phyloP scores from a whole-genome alignment of 1,140 invertebrate genomes.

The Drosophila triauraria region DNA sequence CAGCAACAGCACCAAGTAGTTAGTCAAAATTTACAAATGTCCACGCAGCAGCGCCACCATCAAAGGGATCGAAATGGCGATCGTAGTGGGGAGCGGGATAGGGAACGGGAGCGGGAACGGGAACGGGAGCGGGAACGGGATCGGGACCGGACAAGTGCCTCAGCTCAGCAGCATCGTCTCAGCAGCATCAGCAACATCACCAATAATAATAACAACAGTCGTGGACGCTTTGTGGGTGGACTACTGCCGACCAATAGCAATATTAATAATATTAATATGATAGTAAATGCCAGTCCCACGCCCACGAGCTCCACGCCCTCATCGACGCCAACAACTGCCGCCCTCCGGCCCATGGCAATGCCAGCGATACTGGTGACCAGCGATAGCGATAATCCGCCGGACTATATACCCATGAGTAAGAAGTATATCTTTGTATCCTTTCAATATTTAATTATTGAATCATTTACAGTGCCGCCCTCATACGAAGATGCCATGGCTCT shows the following conservation, averaged over 20 bases:
- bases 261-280: conserved; percentile 59
- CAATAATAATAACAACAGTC: conserved; percentile 49
- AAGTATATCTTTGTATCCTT: not conserved
- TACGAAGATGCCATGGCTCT: conserved; percentile 84
- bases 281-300: conserved; percentile 47
- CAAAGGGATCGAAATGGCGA: conserved; percentile 16
- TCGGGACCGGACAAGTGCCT: conserved; percentile 29
- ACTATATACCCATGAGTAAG: conserved; percentile 83
- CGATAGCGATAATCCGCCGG: conserved; percentile 81
- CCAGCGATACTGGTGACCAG: conserved; percentile 76
- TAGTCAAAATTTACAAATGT: conserved; percentile 79
- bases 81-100: not conserved
- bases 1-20: conserved; percentile 80
- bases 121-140: conserved; percentile 11
- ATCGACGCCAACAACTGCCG: conserved; percentile 74
- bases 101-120: not conserved
- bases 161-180: conserved; percentile 46
- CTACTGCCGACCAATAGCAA: conserved; percentile 68
- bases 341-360: conserved; percentile 63
- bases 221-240: conserved; percentile 52
- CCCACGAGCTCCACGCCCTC: conserved; percentile 57
- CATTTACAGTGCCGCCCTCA: conserved; percentile 74
- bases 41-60: conserved; percentile 50
- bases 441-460: not conserved
- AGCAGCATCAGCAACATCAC: conserved; percentile 46